Evolutionary conservation across 2,113 vertebrate genomes (phyloP), one percentile per base, ranked within the genome.

Genomic region (Ciconia maguari): DNA sequence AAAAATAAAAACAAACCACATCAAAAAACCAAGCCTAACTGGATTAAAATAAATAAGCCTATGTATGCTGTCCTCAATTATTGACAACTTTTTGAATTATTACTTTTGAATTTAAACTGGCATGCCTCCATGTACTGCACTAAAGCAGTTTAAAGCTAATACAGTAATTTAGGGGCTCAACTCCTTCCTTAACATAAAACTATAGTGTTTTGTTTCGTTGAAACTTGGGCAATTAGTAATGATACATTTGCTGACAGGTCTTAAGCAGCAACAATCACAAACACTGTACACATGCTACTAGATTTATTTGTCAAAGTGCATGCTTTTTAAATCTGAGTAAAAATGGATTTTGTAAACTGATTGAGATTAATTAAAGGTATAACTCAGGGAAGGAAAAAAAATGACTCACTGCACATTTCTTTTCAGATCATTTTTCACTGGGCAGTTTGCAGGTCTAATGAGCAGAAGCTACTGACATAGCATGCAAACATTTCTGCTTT

Each of bases 291-390:
- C 49, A 34, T 49, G 44, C 81, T 85, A 49, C 84, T 87, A 69
- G 87, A 95, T 95, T 89, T 96, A 93, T 96, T 97, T 94, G 89
- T 85, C 91, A 82, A 93, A 85, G 87, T 65, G 34, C 57, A 57
- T 74, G 91, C 71, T 93, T 93, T 94, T 79, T 51, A 87, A 93
- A 94, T 95, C 93, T 42, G 74, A 94, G 81, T 85, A 87, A 94
- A 95, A 95, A 94, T 95, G 87, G 93, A 95, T 96, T 91, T 83
- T 87, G 74, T 94, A 91, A 95, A 80, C 87, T 93, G 96, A 94
- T 91, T 72, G 96, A 96, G 97, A 97, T 97, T 95, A 97, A 97
- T 97, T 97, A 97, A 96, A 94, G 91, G 58, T 79, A 58, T 91
- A 95, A 95, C 71, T 91, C 60, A 42, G 78, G 49, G 70, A 85